Evolutionary conservation across 1,140 invertebrate genomes (phyloP).

Genomic region (Halotydeus destructor): DNA sequence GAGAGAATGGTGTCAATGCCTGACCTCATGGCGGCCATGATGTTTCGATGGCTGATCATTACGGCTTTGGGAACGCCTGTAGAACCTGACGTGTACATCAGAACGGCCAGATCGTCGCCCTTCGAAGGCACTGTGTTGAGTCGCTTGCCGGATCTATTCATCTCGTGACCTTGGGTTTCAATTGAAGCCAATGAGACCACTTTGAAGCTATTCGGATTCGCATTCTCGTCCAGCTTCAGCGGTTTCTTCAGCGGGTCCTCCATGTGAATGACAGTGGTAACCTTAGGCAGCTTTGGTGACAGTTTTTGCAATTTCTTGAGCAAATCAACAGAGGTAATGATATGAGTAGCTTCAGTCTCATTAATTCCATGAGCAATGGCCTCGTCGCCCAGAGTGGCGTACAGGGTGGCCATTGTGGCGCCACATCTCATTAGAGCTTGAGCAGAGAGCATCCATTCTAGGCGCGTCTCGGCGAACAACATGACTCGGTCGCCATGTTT

Average conservation of each 20-base stretch:
- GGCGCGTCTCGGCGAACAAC: constrained; percentile 88
- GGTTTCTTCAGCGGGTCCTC: neutral
- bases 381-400: constrained; percentile 87
- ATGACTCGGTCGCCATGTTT: constrained; percentile 48
- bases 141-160: neutral
- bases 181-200: neutral
- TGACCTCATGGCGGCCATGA: constrained; percentile 64
- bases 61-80: constrained; percentile 66
- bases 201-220: neutral
- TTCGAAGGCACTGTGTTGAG: neutral
- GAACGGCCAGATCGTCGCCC: constrained; percentile 54
- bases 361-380: constrained; percentile 86
- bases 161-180: neutral
- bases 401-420: constrained; percentile 66
- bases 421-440: constrained; percentile 26
- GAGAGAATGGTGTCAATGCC: constrained; percentile 52
- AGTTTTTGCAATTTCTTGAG: constrained; percentile 15
- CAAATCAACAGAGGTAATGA: constrained; percentile 21
- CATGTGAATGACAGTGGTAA: constrained; percentile 11
- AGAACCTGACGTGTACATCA: constrained; percentile 89
- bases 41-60: constrained; percentile 58
- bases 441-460: constrained; percentile 91
- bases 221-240: neutral
- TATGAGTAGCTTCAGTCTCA: constrained; percentile 63
- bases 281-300: neutral